Base-by-base conservation (phyloP, 1,140 invertebrate species). In the Phthorimaea operculella region DNA sequence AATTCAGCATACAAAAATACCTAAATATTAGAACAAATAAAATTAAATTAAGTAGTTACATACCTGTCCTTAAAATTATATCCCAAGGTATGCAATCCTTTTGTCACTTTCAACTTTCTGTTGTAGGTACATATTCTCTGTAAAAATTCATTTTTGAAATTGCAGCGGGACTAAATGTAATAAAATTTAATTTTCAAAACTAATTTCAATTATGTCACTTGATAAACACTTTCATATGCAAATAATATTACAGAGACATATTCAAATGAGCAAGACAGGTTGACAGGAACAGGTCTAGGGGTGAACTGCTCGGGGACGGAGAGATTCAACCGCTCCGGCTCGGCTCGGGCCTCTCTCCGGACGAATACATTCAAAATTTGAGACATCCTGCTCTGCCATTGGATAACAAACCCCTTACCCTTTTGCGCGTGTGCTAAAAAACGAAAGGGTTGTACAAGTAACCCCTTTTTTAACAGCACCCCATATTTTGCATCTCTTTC, bases 381-480 rank as follows among this genome's bases (percentile, higher is more conserved):
- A 49, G 51, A 70, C 73, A 76, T 61, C 57, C 71, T 72, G 66
- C 58, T 52, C 59, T 82, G 59, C 66, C 50, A 84, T 84, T 84
- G 80, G 80, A 64, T 64, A 72, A 65, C 66, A 66, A 62, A 67
- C 57, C 65, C 69, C 76, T 63, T 71, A 79, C 69, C 72, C 72
- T 63, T 75, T 78, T 82, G 79, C 79, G 80, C 80, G 64, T 82
- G 80, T 84, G 80, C 79, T 82, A 82, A 84, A 84, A 79, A 82
- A 76, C 28, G 60, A 71, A 80, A 81, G 77, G 80, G 80, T 80
- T 83, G 70, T 74, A 77, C 71, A 74, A 72, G 62, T 71, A 65
- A 79, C 76, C 80, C 80, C 68, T 77, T 80, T 79, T 66, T 72
- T 69, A 52, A 58, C 54, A 60, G 39, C 62, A 71, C 74, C 76